phyloP scores from a whole-genome alignment of 2,888 invertebrate genomes.

The Dexiosoma caninum region DNA sequence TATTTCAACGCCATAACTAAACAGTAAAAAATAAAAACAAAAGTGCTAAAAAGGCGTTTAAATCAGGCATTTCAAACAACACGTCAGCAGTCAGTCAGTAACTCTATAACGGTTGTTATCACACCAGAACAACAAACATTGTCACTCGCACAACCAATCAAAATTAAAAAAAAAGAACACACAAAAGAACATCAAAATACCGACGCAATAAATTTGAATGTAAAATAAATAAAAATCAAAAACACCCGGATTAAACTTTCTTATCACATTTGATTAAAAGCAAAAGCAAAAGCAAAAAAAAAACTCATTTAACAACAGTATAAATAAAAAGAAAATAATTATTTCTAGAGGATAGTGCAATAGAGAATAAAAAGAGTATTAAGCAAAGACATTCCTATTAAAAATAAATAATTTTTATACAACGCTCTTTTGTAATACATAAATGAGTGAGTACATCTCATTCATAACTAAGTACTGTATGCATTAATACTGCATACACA shows the following conservation, averaged over 20 bases:
- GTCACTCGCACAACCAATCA: slow-evolving; percentile 44
- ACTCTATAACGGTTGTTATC: slow-evolving; percentile 60
- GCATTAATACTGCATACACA: background rate
- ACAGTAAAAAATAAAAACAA: slow-evolving; percentile 33
- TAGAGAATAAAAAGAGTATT: slow-evolving; percentile 17
- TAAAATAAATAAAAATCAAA: background rate
- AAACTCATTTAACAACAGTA: slow-evolving; percentile 8
- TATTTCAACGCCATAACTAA: slow-evolving; percentile 28
- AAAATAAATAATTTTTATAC: background rate
- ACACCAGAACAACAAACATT: slow-evolving; percentile 29
- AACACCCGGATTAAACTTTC: slow-evolving; percentile 17
- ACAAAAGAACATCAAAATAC: slow-evolving; percentile 11
- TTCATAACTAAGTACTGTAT: slow-evolving; percentile 10
- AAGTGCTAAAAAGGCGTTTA: slow-evolving; percentile 60
- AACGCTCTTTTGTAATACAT: background rate
- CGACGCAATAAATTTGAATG: slow-evolving; percentile 36
- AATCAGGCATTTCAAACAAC: slow-evolving; percentile 59
- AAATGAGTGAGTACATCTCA: slow-evolving; percentile 26
- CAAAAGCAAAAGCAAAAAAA: background rate
- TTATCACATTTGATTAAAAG: slow-evolving; percentile 47
- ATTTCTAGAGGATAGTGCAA: slow-evolving; percentile 13
- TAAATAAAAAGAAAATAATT: background rate
- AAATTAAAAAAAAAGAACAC: slow-evolving; percentile 6
- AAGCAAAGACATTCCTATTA: background rate
- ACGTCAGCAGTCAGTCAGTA: slow-evolving; percentile 60